phyloP scores from a whole-genome alignment of 2,113 vertebrate genomes.

The Macroglossus sobrinus region DNA sequence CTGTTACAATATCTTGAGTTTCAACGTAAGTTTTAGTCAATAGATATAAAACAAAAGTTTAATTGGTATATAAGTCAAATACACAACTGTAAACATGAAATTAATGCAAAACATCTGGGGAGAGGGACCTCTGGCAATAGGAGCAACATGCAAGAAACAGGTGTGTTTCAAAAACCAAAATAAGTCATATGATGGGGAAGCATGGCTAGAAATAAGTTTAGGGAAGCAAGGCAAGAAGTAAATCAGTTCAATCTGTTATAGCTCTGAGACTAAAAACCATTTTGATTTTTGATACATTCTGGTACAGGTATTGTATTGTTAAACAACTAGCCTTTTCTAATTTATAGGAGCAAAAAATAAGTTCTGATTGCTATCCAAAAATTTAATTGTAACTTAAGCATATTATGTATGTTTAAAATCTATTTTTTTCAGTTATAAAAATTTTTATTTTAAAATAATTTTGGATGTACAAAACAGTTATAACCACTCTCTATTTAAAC shows the following conservation, averaged over 20 bases:
- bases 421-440: not conserved
- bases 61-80: not conserved
- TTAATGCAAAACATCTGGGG: not conserved
- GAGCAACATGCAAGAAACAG: not conserved
- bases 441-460: not conserved
- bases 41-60: not conserved
- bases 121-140: not conserved
- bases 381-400: not conserved
- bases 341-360: not conserved
- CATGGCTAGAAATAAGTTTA: not conserved
- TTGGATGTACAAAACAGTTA: not conserved
- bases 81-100: not conserved
- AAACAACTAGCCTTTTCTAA: not conserved
- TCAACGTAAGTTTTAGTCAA: not conserved
- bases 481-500: not conserved
- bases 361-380: not conserved
- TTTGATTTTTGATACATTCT: not conserved
- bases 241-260: not conserved
- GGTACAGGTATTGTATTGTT: not conserved
- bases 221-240: not conserved
- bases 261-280: not conserved
- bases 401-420: not conserved
- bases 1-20: not conserved
- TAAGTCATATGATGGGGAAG: not conserved
- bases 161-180: conserved; percentile 29